phyloP scores from a whole-genome alignment of 2,797 vertebrate species.

The Acanthurus tractus region DNA sequence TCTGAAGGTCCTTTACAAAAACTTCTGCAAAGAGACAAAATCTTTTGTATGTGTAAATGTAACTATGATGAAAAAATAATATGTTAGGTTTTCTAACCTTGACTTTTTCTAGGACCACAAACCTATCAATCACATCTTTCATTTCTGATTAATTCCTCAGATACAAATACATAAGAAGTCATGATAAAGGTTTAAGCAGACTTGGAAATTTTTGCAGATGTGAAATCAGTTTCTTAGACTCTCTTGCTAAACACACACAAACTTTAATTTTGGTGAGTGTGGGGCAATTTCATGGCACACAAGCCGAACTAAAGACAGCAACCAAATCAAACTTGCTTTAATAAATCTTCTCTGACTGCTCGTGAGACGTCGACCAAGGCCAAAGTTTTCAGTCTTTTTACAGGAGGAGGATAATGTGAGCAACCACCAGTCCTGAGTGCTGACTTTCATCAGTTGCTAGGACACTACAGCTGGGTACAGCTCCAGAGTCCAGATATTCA shows the following conservation, averaged over 20 bases:
- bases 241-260: conserved; percentile 2
- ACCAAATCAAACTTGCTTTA: conserved; percentile 35
- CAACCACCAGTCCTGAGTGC: conserved; percentile 11
- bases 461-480: neutral
- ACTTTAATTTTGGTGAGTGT: conserved; percentile 26
- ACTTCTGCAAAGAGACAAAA: no score
- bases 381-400: conserved; percentile 27
- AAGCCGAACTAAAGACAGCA: conserved; percentile 6
- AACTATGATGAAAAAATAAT: no score
- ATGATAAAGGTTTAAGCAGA: neutral
- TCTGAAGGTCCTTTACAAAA: no score
- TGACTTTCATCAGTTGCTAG: conserved; percentile 37
- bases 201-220: neutral
- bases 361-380: conserved; percentile 20
- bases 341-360: conserved; percentile 50
- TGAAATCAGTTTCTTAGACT: conserved; percentile 2
- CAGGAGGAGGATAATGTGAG: conserved; percentile 38
- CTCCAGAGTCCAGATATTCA: conserved; percentile 11
- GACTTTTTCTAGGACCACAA: no score
- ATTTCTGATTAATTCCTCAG: neutral
- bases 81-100: no score
- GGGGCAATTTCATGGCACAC: conserved; percentile 22
- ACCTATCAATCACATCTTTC: no score
- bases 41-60: no score
- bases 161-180: neutral